Evolutionary conservation across 2,113 vertebrate species (phyloP), one percentile per base, ranked within the genome.

Genomic region (Osmerus eperlanus): DNA sequence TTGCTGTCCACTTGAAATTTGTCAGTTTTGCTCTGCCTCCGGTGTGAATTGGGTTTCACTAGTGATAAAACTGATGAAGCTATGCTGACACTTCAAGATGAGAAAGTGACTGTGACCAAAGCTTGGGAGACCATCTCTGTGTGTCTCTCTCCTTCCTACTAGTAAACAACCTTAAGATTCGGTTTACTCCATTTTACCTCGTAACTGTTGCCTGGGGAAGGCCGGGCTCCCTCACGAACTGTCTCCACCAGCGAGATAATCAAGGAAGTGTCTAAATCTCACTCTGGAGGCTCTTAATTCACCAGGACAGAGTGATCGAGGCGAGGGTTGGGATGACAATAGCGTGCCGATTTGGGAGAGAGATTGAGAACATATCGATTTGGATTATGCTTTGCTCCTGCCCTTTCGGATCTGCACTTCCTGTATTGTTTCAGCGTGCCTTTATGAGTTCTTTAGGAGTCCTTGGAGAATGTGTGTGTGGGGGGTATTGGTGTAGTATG

Each of bases 41-140:
- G 73, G 74, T 66, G 72, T 76, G 15, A 76, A 77, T n/a, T 56
- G 78, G 84, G 63, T 81, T 75, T 74, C 81, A 71, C 16, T 73
- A 76, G 80, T 70, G 78, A 89, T 90, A 89, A 87, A 83, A 60
- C 41, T 56, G 82, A 85, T 86, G 84, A 87, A 88, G 80, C 80
- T 78, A 36, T 70, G 70, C 75, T 90, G 87, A 88, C 90, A 89
- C 78, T 77, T 84, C 87, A 86, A 85, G 88, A 88, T 85, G 80
- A 88, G 85, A 79, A 84, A 80, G 76, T 75, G 68, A 81, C 82
- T 81, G 83, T 72, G 67, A 81, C 81, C 64, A 82, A 85, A 78
- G 74, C 87, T 77, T 78, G 64, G 36, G 82, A 82, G 85, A 87
- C 76, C 75, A 69, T 3, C 4, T 61, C 58, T 13, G 67, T 13